Base-by-base conservation (phyloP, 2,888 invertebrate genomes). In the Lithophane ornitopus region DNA sequence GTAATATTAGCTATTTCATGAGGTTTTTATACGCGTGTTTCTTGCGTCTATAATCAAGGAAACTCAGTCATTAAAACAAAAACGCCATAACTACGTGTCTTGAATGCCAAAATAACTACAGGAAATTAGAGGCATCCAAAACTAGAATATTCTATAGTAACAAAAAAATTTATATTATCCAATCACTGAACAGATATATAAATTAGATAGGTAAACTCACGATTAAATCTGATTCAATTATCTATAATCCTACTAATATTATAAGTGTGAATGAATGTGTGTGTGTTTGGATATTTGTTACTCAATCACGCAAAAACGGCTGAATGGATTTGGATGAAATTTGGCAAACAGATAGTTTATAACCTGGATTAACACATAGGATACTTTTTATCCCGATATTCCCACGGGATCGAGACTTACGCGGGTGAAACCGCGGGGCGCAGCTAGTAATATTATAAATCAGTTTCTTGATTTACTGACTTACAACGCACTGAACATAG, bases 21-120 rank as follows among this genome's bases (percentile, higher is more conserved):
- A 16, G 22, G 26, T 67, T 74, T 80, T 78, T 67, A n/a, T 62
- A 49, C 0, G 19, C 49, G 56, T n/a, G 39, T 44, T 68, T 49
- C 46, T 56, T 41, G 39, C 34, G 49, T 61, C 68, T 81, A 77
- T 69, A 81, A 77, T 77, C 71, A 81, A 28, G 72, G 26, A 71
- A 68, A 65, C 46, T 16, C 16, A 46, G 34, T 63, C 67, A 75
- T 80, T 67, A 49, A 61, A 75, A 67, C 34, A 67, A 80, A 80
- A 80, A 70, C 34, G 6, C 26, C 8, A 39, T 49, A 28, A 65
- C 28, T 61, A 70, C 61, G 61, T 70, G 69, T 8, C 58, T 72
- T 34, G 39, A 72, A 66, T 46, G 41, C 12, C 28, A 58, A 56
- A 80, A 76, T 75, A 70, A 26, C 49, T 56, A 65, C 70, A 82